Conservation (phyloP, 2,888 invertebrate genomes). For the Neria commutata region DNA sequence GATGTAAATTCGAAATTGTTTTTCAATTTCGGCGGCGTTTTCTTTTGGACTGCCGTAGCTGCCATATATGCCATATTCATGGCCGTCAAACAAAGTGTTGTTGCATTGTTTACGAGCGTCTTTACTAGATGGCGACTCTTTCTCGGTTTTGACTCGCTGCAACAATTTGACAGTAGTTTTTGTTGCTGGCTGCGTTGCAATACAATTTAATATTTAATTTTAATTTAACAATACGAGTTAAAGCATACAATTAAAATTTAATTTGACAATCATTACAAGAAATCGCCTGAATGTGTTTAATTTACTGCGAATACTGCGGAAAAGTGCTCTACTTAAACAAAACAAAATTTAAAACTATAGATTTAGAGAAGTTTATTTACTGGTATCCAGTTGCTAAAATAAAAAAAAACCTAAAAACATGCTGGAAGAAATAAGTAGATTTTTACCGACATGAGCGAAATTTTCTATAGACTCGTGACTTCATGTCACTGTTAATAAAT, state of each 20-base stretch:
- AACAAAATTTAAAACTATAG: too few species aligned
- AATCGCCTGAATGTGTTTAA: too few species aligned
- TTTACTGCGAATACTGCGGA: too few species aligned
- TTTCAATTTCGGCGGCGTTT: slow-evolving; percentile 4
- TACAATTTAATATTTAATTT: background rate
- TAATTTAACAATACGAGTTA: background rate
- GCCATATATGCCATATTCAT: background rate
- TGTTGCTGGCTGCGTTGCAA: background rate
- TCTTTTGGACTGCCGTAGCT: too few species aligned
- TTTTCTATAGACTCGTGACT: too few species aligned
- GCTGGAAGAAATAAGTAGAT: too few species aligned
- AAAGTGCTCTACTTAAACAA: too few species aligned
- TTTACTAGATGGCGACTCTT: background rate
- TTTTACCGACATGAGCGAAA: too few species aligned
- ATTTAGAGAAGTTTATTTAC: too few species aligned
- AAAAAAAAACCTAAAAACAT: background rate
- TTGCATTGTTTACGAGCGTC: background rate
- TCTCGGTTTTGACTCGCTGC: background rate
- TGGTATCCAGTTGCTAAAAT: background rate
- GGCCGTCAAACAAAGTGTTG: background rate
- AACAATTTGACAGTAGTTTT: background rate
- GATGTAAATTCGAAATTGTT: slow-evolving; percentile 13
- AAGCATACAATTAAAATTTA: background rate
- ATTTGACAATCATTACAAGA: slow-evolving; percentile 5
- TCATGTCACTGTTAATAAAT: too few species aligned